These are phyloP conservation scores for Phenganax stokvisi DNA, from an alignment of 92 coral and sea anemone genomes.

Conservation along the genomic window DNA sequence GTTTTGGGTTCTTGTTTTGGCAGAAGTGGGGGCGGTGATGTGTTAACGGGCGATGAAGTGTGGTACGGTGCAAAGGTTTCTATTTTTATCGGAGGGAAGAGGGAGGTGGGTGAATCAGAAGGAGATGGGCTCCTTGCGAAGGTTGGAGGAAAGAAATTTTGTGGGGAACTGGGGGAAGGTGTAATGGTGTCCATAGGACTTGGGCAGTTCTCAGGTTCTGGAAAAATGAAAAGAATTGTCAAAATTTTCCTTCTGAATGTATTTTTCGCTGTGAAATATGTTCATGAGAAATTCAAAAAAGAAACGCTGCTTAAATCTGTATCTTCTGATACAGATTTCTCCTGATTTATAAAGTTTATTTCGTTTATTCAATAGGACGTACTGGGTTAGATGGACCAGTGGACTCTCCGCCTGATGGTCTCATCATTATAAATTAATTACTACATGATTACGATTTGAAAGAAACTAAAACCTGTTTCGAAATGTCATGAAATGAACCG, in stretches of 20 bases:
- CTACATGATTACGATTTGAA: too few species aligned
- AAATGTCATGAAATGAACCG: too few species aligned
- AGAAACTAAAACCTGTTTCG: too few species aligned
- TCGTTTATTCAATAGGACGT: too few species aligned
- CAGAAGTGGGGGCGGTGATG: constrained; percentile 8
- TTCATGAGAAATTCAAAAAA: background rate
- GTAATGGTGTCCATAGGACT: constrained; percentile 19
- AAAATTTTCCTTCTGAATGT: background rate
- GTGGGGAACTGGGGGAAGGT: constrained; percentile 13
- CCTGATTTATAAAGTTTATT: too few species aligned
- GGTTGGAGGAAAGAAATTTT: background rate
- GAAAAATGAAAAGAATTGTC: background rate
- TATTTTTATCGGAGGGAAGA: constrained; percentile 10
- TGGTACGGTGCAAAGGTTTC: background rate
- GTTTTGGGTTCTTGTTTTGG: background rate
- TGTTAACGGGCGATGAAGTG: background rate
- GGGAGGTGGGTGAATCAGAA: constrained; percentile 22
- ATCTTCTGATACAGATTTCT: too few species aligned
- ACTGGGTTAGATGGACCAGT: too few species aligned
- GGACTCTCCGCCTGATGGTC: too few species aligned
- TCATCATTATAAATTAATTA: too few species aligned
- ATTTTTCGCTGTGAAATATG: background rate
- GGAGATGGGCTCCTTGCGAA: constrained; percentile 28
- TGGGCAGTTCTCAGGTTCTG: constrained; percentile 9
- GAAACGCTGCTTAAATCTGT: too few species aligned